Conservation (phyloP, 1,140 invertebrate species). For the Chironomus striatipennis region DNA sequence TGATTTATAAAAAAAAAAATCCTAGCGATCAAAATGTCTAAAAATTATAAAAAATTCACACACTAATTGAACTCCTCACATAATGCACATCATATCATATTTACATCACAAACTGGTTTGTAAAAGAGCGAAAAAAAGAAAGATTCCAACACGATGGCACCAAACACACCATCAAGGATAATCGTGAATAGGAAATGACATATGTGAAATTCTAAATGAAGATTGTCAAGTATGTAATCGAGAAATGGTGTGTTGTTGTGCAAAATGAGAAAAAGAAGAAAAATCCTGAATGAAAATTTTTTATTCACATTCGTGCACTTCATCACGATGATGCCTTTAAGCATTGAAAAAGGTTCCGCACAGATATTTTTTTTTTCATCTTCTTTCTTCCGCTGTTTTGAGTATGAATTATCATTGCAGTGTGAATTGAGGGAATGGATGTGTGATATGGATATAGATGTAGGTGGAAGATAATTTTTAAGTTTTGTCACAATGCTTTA, state of each 20-base stretch:
- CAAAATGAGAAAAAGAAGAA: not conserved
- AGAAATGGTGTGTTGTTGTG: not conserved
- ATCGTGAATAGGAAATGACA: not conserved
- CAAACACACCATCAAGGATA: not conserved
- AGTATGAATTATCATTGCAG: too few relatives aligned
- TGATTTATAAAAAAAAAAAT: too few relatives aligned
- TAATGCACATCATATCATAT: not conserved
- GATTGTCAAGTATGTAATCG: slow-evolving; percentile 6
- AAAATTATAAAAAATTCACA: too few relatives aligned
- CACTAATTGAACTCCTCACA: too few relatives aligned
- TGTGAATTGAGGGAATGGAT: too few relatives aligned
- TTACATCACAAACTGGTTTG: too few relatives aligned
- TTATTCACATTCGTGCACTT: not conserved
- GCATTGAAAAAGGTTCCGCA: not conserved
- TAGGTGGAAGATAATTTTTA: too few relatives aligned
- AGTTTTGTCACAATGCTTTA: too few relatives aligned
- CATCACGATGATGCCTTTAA: slow-evolving; percentile 5
- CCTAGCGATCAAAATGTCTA: too few relatives aligned
- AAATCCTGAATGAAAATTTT: not conserved
- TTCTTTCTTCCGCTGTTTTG: too few relatives aligned
- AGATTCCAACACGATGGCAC: not conserved
- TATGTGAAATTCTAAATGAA: not conserved
- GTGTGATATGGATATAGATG: too few relatives aligned
- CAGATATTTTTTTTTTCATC: not conserved
- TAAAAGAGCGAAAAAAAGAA: not conserved